phyloP scores from a whole-genome alignment of 2,113 vertebrate genomes.

The Grammomys surdaster region DNA sequence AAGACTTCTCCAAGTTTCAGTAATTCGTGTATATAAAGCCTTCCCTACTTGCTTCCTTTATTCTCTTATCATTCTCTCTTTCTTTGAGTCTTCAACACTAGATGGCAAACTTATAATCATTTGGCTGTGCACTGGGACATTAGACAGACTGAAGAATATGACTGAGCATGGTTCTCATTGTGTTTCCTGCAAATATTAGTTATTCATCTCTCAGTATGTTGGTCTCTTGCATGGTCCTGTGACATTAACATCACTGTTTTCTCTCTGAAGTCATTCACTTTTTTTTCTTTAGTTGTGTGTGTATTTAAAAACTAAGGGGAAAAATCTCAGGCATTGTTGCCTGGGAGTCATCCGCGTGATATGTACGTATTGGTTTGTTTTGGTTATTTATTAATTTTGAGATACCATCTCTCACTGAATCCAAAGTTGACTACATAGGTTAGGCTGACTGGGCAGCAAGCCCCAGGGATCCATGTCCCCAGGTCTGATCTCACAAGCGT shows the following conservation, averaged over 20 bases:
- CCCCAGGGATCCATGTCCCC: too few species aligned
- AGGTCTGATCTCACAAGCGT: too few species aligned
- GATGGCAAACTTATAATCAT: conserved; percentile 33
- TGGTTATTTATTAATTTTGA: not conserved
- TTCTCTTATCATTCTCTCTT: not conserved
- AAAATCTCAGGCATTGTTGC: not conserved
- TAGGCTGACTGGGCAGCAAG: not conserved
- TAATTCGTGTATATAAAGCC: not conserved
- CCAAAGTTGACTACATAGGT: not conserved
- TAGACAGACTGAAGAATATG: not conserved
- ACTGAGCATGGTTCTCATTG: not conserved
- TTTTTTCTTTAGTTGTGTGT: not conserved
- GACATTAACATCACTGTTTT: not conserved
- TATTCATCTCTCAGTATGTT: not conserved
- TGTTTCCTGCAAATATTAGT: not conserved
- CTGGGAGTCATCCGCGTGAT: not conserved
- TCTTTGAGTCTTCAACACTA: not conserved
- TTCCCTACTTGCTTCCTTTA: not conserved
- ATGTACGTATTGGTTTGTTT: not conserved
- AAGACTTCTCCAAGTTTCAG: not conserved
- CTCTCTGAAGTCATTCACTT: not conserved
- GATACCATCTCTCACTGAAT: not conserved
- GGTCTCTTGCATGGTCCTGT: not conserved
- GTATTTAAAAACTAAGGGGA: not conserved
- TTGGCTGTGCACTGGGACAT: not conserved